phyloP scores from a whole-genome alignment of 2,113 vertebrate species.

The Myiozetetes cayanensis region DNA sequence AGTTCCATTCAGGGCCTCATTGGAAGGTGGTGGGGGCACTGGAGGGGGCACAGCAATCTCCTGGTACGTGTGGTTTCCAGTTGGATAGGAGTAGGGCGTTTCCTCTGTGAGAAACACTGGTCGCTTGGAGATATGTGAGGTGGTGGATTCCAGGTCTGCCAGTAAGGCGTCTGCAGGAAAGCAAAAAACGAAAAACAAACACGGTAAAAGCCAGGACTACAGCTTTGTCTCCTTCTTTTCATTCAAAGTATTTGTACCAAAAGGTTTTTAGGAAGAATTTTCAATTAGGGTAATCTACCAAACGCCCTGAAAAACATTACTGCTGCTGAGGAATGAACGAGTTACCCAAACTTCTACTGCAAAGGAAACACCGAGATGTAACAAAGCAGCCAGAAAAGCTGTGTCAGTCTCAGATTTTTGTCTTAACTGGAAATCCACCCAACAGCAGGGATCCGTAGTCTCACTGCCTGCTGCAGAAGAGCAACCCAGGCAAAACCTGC shows the following conservation, averaged over 20 bases:
- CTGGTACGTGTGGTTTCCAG: slow-evolving; percentile 86
- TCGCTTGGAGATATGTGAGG: slow-evolving; percentile 93
- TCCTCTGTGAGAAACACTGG: slow-evolving; percentile 90
- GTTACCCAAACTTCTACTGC: not conserved
- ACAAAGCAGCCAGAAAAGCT: not conserved
- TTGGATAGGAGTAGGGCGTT: slow-evolving; percentile 92
- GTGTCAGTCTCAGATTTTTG: not conserved
- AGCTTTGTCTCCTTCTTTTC: not conserved
- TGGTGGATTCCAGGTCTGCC: slow-evolving; percentile 96
- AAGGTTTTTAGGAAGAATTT: not conserved
- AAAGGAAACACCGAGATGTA: not conserved
- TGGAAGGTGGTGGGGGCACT: slow-evolving; percentile 86
- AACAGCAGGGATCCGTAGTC: rapidly evolving
- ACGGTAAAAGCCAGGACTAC: not conserved
- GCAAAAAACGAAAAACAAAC: not conserved
- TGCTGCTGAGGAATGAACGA: not conserved
- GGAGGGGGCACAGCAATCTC: slow-evolving; percentile 86
- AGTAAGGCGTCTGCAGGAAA: slow-evolving; percentile 85
- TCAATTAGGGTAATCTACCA: not conserved
- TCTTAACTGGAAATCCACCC: not conserved
- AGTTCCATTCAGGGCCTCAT: slow-evolving; percentile 88
- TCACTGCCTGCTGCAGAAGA: not conserved
- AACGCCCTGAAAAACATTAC: not conserved
- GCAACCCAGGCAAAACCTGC: not conserved
- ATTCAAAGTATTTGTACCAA: not conserved